Evolutionary conservation across 2,113 vertebrate species (phyloP).

Genomic region (Struthio camelus): DNA sequence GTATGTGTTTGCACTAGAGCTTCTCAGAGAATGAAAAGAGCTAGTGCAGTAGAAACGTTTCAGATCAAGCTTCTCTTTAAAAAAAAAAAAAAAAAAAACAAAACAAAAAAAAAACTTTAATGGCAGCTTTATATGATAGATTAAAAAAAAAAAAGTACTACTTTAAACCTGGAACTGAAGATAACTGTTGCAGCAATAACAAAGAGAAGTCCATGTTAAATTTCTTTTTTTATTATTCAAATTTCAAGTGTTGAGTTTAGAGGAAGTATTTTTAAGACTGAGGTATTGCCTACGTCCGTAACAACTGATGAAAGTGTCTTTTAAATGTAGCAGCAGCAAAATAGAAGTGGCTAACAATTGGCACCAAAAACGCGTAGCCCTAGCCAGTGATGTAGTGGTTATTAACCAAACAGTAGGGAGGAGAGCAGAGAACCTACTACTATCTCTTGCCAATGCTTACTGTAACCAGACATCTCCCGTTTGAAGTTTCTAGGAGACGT

Average conservation of each 20-base stretch:
- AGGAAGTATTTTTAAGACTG: slow-evolving; percentile 33
- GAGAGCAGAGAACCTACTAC: not conserved
- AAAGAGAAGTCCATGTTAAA: slow-evolving; percentile 48
- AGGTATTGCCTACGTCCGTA: slow-evolving; percentile 40
- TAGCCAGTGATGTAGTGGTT: slow-evolving; percentile 5
- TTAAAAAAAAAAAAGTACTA: not conserved
- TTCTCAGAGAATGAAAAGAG: slow-evolving; percentile 52
- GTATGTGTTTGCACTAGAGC: slow-evolving; percentile 56
- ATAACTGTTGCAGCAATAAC: slow-evolving; percentile 66
- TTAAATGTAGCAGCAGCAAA: slow-evolving; percentile 41
- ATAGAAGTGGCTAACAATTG: slow-evolving; percentile 4
- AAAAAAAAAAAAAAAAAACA: not conserved
- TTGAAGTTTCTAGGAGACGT: not conserved
- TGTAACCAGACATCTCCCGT: not conserved
- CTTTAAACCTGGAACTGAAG: slow-evolving; percentile 44
- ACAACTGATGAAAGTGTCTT: slow-evolving; percentile 25
- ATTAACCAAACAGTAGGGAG: slow-evolving; percentile 1
- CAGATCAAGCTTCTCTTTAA: slow-evolving; percentile 65
- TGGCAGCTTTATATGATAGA: slow-evolving; percentile 42
- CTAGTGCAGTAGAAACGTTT: slow-evolving; percentile 66
- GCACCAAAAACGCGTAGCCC: slow-evolving; percentile 7
- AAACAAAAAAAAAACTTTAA: not conserved
- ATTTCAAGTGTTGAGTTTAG: slow-evolving; percentile 50
- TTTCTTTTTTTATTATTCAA: not conserved
- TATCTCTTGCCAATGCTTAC: not conserved